Evolutionary conservation across 1,140 invertebrate species (phyloP), one percentile per base, ranked within the genome.

Genomic region (Camponotus vicinus): DNA sequence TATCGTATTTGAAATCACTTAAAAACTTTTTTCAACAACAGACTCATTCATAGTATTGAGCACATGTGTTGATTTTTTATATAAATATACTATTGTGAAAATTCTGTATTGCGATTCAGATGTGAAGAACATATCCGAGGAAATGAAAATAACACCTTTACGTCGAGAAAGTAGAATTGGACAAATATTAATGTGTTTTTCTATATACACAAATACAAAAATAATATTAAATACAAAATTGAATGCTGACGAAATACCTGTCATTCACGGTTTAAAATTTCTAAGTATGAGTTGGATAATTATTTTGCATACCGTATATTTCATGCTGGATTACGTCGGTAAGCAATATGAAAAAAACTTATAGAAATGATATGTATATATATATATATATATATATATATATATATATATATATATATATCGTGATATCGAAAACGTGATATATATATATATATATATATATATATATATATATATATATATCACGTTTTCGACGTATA

Each of bases 271-370:
- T 0, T 18, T 96, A 5, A 91, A 93, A 86, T 95, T 95, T 86
- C 88, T 95, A 18, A 92, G 93, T n/a, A 96, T 96, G 94, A 45
- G 93, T 6, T 96, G 95, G 95, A 93, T 96, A 15, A 92, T 95
- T 9, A 79, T 94, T 69, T 91, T 93, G 6, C 96, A 96, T 66
- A 92, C 92, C 5, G 55, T 94, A 18, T 94, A 92, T 86, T 96
- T 94, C 73, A 91, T 91, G 85, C 59, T 80, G 34, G 94, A 95
- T 88, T 95, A 92, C 75, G 75, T 89, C 13, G 93, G 93, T 91
- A 91, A 95, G 89, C 73, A 78, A 86, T 67, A 71, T 69, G 9
- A 76, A 27, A 59, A 4, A 15, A 3, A 63, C 32, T 7, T 45
- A 27, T 78, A 4, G 0, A 11, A 9, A 37, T 6, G 15, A 66